Evolutionary conservation across 2,797 vertebrate genomes (phyloP).

Genomic region (Phalanger gymnotis): DNA sequence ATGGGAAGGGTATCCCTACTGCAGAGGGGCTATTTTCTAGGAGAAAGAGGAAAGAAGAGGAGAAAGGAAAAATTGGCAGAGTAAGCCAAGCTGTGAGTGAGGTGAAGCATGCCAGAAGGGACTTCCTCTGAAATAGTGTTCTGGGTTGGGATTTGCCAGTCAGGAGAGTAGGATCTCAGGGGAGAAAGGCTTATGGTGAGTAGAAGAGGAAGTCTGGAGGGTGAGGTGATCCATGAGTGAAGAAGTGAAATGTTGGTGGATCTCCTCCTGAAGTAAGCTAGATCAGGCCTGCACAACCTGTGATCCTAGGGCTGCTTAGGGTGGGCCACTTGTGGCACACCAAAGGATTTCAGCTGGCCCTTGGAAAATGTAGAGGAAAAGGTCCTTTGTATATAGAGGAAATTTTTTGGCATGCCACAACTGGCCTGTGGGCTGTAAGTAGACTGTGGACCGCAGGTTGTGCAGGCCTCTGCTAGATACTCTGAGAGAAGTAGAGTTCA

Average conservation of each 20-base stretch:
- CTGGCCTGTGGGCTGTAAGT: too few species aligned
- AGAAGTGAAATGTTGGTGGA: too few species aligned
- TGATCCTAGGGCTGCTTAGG: too few species aligned
- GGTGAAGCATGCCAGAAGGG: not conserved
- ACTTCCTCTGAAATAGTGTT: not conserved
- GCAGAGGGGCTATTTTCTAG: not conserved
- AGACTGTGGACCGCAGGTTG: too few species aligned
- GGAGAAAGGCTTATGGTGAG: not conserved
- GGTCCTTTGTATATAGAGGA: too few species aligned
- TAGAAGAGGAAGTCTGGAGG: not conserved
- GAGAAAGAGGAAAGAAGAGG: too few species aligned
- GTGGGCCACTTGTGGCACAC: too few species aligned
- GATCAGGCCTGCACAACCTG: too few species aligned
- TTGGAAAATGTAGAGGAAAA: too few species aligned
- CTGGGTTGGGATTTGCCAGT: too few species aligned
- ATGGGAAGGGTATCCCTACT: not conserved
- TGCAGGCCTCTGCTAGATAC: not conserved
- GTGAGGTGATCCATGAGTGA: not conserved
- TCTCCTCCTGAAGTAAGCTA: not conserved
- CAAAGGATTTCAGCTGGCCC: too few species aligned
- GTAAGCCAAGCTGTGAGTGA: not conserved
- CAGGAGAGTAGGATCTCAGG: not conserved
- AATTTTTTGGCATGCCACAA: too few species aligned
- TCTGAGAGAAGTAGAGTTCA: conserved; percentile 9
- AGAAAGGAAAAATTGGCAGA: not conserved